phyloP scores from a whole-genome alignment of 1,140 invertebrate species.

The Tetramorium simillimum region DNA sequence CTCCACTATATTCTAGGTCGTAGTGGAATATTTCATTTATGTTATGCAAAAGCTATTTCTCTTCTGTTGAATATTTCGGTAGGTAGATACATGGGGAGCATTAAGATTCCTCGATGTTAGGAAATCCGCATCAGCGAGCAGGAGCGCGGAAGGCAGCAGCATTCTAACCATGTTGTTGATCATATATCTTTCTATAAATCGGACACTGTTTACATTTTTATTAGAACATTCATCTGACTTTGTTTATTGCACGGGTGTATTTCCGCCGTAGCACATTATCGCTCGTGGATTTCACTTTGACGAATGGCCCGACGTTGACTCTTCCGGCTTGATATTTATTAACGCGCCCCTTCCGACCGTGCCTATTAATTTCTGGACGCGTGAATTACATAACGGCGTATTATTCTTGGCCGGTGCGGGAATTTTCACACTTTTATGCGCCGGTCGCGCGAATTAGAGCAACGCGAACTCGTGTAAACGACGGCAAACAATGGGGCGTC shows the following conservation, averaged over 20 bases:
- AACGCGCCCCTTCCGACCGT: neutral
- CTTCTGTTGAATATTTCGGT: neutral
- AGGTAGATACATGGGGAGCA: conserved; percentile 3
- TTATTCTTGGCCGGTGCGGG: conserved; percentile 22
- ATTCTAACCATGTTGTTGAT: conserved; percentile 33
- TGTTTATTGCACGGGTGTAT: conserved; percentile 32
- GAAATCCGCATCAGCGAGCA: conserved; percentile 23
- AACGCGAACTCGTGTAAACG: neutral
- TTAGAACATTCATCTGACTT: conserved; percentile 28
- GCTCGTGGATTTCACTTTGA: conserved; percentile 13
- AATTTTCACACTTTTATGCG: neutral
- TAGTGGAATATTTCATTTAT: neutral
- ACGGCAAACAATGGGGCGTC: conserved; percentile 23
- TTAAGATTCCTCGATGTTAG: conserved; percentile 32
- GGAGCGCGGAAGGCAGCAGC: conserved; percentile 29
- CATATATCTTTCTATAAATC: conserved; percentile 28
- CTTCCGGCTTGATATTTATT: conserved; percentile 50
- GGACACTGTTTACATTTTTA: conserved; percentile 31
- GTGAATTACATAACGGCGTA: conserved; percentile 7
- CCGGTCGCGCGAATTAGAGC: conserved; percentile 10
- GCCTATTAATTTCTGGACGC: neutral
- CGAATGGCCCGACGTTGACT: conserved; percentile 27
- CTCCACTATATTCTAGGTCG: neutral
- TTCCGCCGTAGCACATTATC: conserved; percentile 38
- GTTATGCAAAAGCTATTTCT: conserved; percentile 33